phyloP scores from a whole-genome alignment of 2,888 invertebrate species.

The Oligia strigilis region DNA sequence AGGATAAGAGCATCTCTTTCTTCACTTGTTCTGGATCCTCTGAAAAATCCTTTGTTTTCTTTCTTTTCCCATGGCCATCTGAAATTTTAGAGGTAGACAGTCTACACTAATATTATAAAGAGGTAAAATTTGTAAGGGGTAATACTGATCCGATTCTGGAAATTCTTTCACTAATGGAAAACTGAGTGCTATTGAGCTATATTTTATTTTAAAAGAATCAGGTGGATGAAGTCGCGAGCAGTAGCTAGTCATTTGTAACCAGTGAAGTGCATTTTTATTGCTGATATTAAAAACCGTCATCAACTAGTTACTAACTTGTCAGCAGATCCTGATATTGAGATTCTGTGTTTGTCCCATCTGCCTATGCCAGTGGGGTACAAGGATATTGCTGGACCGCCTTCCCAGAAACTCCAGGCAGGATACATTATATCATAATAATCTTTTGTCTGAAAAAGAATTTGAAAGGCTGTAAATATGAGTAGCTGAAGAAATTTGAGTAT shows the following conservation, averaged over 20 bases:
- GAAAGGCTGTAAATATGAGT: background rate
- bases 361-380: constrained; percentile 98
- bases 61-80: constrained; percentile 95
- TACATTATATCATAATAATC: constrained; percentile 97
- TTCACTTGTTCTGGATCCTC: constrained; percentile 97
- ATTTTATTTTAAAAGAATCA: too few relatives aligned
- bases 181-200: too few relatives aligned
- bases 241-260: background rate
- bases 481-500: background rate
- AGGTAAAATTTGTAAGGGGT: too few relatives aligned
- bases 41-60: constrained; percentile 94
- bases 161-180: too few relatives aligned
- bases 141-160: too few relatives aligned
- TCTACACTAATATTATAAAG: too few relatives aligned
- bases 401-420: constrained; percentile 99
- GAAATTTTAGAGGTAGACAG: constrained; percentile 12
- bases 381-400: constrained; percentile 98
- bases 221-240: too few relatives aligned
- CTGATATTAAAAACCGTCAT: background rate
- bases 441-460: constrained; percentile 85
- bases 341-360: constrained; percentile 96
- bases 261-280: too few relatives aligned
- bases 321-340: constrained; percentile 92
- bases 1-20: constrained; percentile 97
- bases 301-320: constrained; percentile 80